These are phyloP conservation scores for Octopus bimaculoides DNA, from an alignment of 1,140 invertebrate genomes.

Conservation along the genomic window DNA sequence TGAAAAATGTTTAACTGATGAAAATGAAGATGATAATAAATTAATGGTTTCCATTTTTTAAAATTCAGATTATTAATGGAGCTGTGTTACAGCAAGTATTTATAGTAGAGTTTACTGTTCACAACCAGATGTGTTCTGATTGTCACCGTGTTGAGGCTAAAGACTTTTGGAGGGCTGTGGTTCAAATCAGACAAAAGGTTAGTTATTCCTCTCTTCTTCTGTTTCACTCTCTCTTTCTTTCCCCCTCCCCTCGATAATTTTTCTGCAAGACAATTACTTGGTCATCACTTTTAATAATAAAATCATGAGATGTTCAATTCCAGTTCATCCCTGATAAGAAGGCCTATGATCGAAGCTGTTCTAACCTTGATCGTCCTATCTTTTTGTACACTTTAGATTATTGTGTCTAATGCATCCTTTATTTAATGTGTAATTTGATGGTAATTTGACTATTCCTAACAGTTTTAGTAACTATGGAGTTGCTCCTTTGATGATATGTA, in stretches of 20 bases:
- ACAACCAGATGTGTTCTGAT: conserved; percentile 94
- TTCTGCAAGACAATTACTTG: background rate
- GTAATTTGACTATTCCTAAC: no score
- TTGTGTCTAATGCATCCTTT: no score
- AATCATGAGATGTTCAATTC: no score
- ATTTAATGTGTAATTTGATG: no score
- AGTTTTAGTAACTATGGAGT: no score
- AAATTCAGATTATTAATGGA: conserved; percentile 55
- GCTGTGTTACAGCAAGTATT: conserved; percentile 68
- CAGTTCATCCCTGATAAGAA: no score
- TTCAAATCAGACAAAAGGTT: conserved; percentile 67
- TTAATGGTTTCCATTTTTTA: conserved; percentile 6
- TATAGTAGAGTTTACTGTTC: conserved; percentile 88
- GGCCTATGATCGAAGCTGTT: no score
- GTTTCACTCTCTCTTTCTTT: background rate
- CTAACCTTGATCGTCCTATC: no score
- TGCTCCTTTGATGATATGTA: no score
- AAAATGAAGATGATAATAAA: no score
- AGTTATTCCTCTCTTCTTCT: conserved; percentile 9
- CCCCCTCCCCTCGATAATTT: background rate
- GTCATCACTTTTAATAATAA: background rate
- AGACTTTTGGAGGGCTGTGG: conserved; percentile 92
- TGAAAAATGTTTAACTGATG: no score
- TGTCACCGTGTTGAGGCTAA: conserved; percentile 96
- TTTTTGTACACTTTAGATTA: no score